These are phyloP conservation scores for Nesoenas mayeri DNA, from an alignment of 2,113 vertebrate genomes.

Conservation along the genomic window DNA sequence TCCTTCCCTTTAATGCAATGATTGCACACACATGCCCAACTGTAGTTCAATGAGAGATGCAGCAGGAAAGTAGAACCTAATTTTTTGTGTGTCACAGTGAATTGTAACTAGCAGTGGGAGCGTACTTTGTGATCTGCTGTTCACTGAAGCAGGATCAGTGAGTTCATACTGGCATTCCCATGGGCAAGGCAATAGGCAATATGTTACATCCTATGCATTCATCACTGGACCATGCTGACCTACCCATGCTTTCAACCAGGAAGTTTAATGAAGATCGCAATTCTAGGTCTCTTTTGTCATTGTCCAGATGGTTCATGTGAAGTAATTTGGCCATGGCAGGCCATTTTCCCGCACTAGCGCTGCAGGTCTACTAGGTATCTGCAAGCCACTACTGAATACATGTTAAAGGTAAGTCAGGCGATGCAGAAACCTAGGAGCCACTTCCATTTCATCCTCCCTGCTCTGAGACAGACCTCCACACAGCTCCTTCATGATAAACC, in stretches of 20 bases:
- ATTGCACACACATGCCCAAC: not conserved
- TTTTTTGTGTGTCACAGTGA: not conserved
- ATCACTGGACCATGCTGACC: not conserved
- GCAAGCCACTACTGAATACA: not conserved
- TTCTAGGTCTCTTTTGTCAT: not conserved
- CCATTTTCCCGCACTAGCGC: not conserved
- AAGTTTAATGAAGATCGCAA: not conserved
- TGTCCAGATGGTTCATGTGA: not conserved
- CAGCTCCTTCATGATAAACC: not conserved
- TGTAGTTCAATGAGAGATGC: not conserved
- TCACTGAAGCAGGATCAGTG: not conserved
- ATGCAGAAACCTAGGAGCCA: not conserved
- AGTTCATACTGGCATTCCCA: not conserved
- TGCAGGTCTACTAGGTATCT: not conserved
- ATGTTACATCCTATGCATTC: not conserved
- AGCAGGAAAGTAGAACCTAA: not conserved
- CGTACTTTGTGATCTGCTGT: not conserved
- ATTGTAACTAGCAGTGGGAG: not conserved
- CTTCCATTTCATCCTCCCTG: not conserved
- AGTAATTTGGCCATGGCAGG: not conserved
- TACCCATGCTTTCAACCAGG: not conserved
- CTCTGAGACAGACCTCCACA: not conserved
- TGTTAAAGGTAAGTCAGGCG: not conserved
- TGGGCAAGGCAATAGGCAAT: not conserved
- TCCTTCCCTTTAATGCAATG: not conserved